phyloP scores from a whole-genome alignment of 2,797 vertebrate species.

The Ateles fusciceps region DNA sequence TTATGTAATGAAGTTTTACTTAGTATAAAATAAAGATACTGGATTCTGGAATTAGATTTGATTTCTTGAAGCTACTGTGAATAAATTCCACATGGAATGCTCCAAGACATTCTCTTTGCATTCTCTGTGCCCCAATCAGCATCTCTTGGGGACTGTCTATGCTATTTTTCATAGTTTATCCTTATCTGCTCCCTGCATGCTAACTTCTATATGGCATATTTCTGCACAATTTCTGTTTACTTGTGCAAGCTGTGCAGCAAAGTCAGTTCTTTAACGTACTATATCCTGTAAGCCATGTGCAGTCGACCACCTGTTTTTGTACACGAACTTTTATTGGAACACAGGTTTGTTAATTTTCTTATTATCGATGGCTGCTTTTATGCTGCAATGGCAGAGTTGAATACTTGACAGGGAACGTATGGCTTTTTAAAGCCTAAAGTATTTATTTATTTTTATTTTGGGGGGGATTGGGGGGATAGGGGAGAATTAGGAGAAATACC shows the following conservation, averaged over 20 bases:
- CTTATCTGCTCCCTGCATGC: neutral
- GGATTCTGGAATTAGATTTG: neutral
- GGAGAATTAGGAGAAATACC: too few relatives aligned
- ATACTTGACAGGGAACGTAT: rapidly evolving
- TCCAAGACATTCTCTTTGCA: neutral
- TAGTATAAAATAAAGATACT: neutral
- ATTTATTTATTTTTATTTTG: neutral
- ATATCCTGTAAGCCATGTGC: neutral
- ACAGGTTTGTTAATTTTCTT: neutral
- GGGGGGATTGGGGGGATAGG: too few relatives aligned
- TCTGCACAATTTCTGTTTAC: neutral
- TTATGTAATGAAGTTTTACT: neutral
- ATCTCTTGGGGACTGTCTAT: neutral
- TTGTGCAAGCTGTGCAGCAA: neutral
- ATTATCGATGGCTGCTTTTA: neutral
- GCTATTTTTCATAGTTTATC: neutral
- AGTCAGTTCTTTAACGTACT: neutral
- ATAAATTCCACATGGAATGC: neutral
- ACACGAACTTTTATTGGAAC: neutral
- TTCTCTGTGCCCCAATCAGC: neutral
- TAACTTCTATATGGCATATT: neutral
- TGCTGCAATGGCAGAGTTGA: neutral
- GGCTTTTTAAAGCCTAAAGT: neutral
- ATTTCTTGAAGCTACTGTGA: neutral
- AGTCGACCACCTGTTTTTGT: neutral